Base-by-base conservation (phyloP, 2,113 vertebrate genomes). In the Thunnus maccoyii region DNA sequence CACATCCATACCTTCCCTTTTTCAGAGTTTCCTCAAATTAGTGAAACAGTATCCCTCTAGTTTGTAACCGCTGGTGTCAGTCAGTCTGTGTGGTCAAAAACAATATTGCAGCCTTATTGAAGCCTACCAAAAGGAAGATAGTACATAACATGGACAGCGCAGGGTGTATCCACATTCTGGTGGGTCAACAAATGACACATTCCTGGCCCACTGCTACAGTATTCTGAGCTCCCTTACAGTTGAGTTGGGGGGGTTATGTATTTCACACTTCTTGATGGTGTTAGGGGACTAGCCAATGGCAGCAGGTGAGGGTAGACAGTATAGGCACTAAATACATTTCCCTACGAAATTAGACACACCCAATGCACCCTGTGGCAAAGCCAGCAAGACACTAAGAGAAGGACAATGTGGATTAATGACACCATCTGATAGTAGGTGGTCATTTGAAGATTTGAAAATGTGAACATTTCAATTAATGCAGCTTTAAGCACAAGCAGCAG, bases 401-500 rank as follows among this genome's bases (percentile, higher is more conserved):
- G 22, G 60, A 50, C 58, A 67, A 10, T 2, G 0, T 6, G 36
- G 73, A 3, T 13, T 22, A 47, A 46, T 17, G 27, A 52, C 7
- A 30, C 2, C 57, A 58, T 22, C 9, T 44, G 51, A 36, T 25
- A 56, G 13, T 22, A 66, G 15, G 61, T 54, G 47, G 2, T 56
- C 69, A 65, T 64, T 65, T 0, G 13, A n/a, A 48, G 52, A 55
- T 62, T 67, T 64, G 9, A 5, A 52, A 67, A 64, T 55, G 41
- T 25, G 65, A 32, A 60, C 27, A 61, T 51, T 61, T 57, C 7
- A 48, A 22, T 73, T 52, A 70, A 44, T 61, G 4, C 55, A 55
- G n/a, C 58, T 18, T 67, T 30, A 30, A 64, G 48, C 50, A 66
- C 58, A 72, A 55, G 75, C 57, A 22, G 44, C 77, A 54, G 46